Conservation (phyloP, 2,888 invertebrate genomes). For the Geotrupes spiniger region DNA sequence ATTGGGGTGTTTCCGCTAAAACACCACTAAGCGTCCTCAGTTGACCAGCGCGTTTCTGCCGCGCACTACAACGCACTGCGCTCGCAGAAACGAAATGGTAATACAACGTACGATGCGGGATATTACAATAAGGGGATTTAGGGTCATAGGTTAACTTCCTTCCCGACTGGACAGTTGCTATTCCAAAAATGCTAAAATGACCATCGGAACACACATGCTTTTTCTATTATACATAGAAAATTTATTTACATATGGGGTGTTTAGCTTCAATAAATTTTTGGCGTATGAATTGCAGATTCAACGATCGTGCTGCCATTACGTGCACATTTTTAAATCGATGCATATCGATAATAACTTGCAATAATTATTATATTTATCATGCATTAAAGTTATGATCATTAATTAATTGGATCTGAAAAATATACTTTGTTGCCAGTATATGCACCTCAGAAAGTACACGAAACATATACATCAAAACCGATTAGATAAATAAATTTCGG, state of each 20-base stretch:
- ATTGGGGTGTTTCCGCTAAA: conserved; percentile 43
- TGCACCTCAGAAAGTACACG: no score
- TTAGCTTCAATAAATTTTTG: conserved; percentile 21
- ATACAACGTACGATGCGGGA: conserved; percentile 22
- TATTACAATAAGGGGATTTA: conserved; percentile 30
- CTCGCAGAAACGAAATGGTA: neutral
- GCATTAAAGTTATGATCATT: no score
- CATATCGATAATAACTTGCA: no score
- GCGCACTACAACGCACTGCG: neutral
- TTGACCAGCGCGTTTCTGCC: conserved; percentile 18
- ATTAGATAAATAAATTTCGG: no score
- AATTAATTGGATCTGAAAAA: no score
- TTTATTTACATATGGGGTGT: conserved; percentile 27
- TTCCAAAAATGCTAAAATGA: conserved; percentile 45
- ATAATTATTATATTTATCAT: no score
- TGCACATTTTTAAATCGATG: no score
- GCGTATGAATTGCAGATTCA: no score
- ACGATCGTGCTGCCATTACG: no score
- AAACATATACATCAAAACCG: no score
- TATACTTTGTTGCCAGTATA: no score
- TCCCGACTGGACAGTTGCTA: conserved; percentile 40
- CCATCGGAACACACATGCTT: conserved; percentile 30
- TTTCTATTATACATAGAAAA: conserved; percentile 23
- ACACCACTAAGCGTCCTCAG: conserved; percentile 31
- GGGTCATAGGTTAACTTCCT: conserved; percentile 45